Conservation (phyloP, 2,113 vertebrate genomes). For the Centropristis striata region DNA sequence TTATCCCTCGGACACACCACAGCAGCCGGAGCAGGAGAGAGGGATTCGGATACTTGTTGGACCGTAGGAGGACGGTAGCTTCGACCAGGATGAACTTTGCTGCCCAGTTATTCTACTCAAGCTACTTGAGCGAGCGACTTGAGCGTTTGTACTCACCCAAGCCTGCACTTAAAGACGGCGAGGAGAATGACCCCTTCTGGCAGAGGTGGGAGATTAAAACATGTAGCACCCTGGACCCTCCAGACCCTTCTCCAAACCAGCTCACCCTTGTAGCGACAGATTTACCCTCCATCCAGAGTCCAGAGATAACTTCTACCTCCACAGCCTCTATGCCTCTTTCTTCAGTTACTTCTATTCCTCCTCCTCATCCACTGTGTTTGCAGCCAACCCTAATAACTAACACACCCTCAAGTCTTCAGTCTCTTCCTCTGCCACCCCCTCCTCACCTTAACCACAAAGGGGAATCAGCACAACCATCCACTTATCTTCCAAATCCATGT, state of each 20-base stretch:
- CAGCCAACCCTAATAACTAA: neutral
- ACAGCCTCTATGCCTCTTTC: neutral
- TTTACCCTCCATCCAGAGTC: neutral
- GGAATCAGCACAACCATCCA: conserved; percentile 1
- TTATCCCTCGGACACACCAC: conserved; percentile 47
- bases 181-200: conserved; percentile 95
- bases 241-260: conserved; percentile 30
- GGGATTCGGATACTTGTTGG: conserved; percentile 43
- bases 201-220: conserved; percentile 89
- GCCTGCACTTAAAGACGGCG: conserved; percentile 78
- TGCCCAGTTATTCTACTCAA: conserved; percentile 90
- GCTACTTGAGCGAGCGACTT: conserved; percentile 84
- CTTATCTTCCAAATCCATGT: conserved; percentile 4
- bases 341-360: neutral
- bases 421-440: conserved; percentile 1
- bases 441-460: conserved; percentile 2
- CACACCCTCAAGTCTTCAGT: neutral
- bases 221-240: conserved; percentile 29
- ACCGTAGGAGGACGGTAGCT: conserved; percentile 29
- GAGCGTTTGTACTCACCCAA: conserved; percentile 76
- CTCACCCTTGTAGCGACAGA: conserved; percentile 20
- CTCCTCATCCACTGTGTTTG: conserved; percentile 5
- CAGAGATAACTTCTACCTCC: conserved; percentile 7
- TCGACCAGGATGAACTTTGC: conserved; percentile 90
- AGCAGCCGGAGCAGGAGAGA: conserved; percentile 46